phyloP scores from a whole-genome alignment of 2,113 vertebrate genomes.

The Oriolus oriolus region DNA sequence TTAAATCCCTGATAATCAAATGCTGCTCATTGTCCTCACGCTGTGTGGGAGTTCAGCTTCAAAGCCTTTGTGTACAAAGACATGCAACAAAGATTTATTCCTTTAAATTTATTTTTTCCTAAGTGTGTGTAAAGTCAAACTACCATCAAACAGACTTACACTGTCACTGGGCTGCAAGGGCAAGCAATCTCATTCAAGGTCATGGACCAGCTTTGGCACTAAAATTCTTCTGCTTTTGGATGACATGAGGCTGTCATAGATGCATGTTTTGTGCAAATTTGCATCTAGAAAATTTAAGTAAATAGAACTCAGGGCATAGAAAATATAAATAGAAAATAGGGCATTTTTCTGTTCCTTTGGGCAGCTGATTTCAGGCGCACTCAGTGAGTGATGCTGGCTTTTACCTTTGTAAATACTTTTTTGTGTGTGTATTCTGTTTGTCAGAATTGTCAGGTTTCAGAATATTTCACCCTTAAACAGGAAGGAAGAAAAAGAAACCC shows the following conservation, averaged over 20 bases:
- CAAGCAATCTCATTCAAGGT: not conserved
- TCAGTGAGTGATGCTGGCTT: not conserved
- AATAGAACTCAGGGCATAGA: not conserved
- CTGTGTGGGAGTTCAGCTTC: not conserved
- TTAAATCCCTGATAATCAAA: not conserved
- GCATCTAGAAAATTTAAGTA: not conserved
- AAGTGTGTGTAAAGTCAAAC: not conserved
- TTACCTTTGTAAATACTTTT: not conserved
- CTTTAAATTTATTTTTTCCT: not conserved
- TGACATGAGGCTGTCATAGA: not conserved
- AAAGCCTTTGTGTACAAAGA: not conserved
- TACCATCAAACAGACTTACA: not conserved
- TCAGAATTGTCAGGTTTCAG: not conserved
- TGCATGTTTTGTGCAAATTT: not conserved
- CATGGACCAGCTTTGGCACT: not conserved
- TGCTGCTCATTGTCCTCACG: not conserved
- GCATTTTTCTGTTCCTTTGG: not conserved
- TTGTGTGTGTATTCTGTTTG: fast-evolving
- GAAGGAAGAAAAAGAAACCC: not conserved
- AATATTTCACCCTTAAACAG: not conserved
- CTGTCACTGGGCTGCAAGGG: not conserved
- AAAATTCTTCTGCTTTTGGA: not conserved
- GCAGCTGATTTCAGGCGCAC: not conserved
- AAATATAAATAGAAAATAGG: too few relatives aligned
- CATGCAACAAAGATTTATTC: not conserved